phyloP scores from a whole-genome alignment of 2,888 invertebrate species.

The Mylabris sibirica region DNA sequence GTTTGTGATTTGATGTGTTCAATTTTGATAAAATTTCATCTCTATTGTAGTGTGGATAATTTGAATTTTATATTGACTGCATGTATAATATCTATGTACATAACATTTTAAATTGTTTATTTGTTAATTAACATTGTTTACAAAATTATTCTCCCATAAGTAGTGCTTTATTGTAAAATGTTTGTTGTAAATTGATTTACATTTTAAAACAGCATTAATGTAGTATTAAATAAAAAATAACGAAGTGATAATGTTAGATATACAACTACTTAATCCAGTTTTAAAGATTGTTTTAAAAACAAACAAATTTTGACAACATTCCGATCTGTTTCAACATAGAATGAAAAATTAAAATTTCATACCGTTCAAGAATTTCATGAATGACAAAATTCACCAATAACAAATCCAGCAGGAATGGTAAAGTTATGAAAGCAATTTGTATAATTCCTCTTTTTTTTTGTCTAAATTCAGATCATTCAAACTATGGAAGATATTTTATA shows the following conservation, averaged over 20 bases:
- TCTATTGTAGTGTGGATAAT: neutral
- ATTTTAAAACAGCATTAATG: conserved; percentile 18
- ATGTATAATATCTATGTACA: too few species aligned
- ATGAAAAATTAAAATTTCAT: neutral
- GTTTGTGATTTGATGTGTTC: neutral
- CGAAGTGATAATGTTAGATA: neutral
- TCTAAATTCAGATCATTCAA: neutral
- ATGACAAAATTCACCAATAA: neutral
- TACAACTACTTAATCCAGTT: neutral
- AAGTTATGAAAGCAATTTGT: neutral
- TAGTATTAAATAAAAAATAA: neutral
- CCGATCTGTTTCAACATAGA: neutral
- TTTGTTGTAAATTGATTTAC: conserved; percentile 30
- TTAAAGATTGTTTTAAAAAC: neutral
- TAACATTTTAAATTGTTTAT: conserved; percentile 2
- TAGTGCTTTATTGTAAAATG: conserved; percentile 31
- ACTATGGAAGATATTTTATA: neutral
- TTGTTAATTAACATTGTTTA: conserved; percentile 19
- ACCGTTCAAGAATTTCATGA: neutral
- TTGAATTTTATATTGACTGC: neutral
- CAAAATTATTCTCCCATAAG: conserved; percentile 26
- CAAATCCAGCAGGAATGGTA: neutral
- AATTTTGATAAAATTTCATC: neutral
- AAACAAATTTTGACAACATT: neutral
- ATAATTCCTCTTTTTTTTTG: neutral